Conservation (phyloP, 2,113 vertebrate species). For the Panthera uncia region DNA sequence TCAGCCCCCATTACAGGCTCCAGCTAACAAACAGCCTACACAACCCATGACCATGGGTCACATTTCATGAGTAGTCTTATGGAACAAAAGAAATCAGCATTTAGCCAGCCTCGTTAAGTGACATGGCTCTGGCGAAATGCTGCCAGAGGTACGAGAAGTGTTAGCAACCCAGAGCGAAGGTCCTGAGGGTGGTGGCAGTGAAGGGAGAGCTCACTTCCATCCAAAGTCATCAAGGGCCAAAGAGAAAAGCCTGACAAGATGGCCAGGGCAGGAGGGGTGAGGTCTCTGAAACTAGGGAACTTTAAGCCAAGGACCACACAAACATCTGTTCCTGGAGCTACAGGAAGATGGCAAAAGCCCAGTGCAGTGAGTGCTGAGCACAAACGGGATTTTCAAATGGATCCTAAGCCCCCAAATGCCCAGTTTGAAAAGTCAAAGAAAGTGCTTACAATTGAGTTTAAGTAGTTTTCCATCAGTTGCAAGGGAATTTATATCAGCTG, state of each 20-base stretch:
- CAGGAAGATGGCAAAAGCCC: neutral
- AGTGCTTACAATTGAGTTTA: conserved; percentile 91
- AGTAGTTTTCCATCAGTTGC: conserved; percentile 92
- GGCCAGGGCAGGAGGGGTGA: neutral
- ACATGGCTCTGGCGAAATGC: neutral
- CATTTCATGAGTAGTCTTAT: neutral
- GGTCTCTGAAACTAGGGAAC: neutral
- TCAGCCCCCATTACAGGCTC: neutral
- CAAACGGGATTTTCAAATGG: neutral
- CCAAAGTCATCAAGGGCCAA: neutral
- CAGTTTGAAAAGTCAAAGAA: neutral
- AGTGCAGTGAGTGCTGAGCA: neutral
- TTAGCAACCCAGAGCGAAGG: neutral
- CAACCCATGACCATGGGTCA: neutral
- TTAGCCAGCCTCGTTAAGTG: neutral
- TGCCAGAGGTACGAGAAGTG: neutral
- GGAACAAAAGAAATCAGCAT: neutral
- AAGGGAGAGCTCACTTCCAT: neutral
- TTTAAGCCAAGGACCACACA: neutral
- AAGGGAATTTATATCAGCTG: conserved; percentile 94
- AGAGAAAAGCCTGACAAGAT: neutral
- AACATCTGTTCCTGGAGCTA: neutral
- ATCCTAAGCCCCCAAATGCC: neutral
- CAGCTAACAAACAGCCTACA: too few species aligned
- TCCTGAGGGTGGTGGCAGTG: neutral